Conservation (phyloP, 2,888 invertebrate genomes). For the Chirona hameri region DNA sequence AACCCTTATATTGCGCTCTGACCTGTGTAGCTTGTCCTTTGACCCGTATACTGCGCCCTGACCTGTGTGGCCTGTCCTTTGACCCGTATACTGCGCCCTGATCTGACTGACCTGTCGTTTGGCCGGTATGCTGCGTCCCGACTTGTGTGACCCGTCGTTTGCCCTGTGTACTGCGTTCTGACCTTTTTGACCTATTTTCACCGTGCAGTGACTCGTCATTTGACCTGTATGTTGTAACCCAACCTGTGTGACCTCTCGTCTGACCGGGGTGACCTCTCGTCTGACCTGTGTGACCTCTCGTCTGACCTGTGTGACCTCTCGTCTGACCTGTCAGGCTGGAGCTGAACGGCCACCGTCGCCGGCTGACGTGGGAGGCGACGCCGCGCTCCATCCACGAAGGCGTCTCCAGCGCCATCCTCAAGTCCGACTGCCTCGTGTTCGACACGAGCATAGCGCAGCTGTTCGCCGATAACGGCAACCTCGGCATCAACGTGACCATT, state of each 20-base stretch:
- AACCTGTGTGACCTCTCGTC: no score
- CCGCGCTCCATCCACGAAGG: slow-evolving; percentile 98
- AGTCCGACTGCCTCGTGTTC: slow-evolving; percentile 97
- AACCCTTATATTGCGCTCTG: no score
- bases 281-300: not conserved
- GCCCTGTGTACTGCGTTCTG: no score
- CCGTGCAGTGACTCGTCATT: no score
- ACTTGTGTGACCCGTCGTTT: not conserved
- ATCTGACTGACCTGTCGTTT: no score
- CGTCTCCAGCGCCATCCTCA: slow-evolving; percentile 93
- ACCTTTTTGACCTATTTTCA: no score
- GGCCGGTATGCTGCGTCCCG: no score
- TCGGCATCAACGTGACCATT: slow-evolving; percentile 99
- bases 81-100: not conserved
- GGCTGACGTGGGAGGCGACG: slow-evolving; percentile 98
- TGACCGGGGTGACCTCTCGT: no score
- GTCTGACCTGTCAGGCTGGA: slow-evolving; percentile 66
- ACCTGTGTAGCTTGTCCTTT: not conserved
- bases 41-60: no score
- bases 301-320: not conserved
- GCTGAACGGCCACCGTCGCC: slow-evolving; percentile 87
- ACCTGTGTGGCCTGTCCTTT: not conserved
- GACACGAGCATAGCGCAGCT: slow-evolving; percentile 97
- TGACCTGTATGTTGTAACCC: no score
- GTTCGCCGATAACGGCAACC: slow-evolving; percentile 98